Evolutionary conservation across 2,113 vertebrate genomes (phyloP).

Genomic region (Trogon surrucura): DNA sequence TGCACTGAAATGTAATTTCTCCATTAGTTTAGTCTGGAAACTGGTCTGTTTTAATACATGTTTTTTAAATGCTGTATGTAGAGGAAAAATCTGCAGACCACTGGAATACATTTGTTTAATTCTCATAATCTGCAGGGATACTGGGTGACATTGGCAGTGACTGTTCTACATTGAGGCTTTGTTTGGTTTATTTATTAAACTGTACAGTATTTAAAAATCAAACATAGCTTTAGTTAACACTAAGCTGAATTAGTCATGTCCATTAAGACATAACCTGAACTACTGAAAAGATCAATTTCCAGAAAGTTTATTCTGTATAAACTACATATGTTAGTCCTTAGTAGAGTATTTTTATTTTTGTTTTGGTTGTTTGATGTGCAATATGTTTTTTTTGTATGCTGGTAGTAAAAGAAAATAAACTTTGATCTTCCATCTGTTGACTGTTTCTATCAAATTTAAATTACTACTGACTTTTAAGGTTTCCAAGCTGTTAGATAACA

Average conservation of each 20-base stretch:
- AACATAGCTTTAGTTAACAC: slow-evolving; percentile 91
- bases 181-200: slow-evolving; percentile 99
- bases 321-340: slow-evolving; percentile 87
- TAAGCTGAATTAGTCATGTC: slow-evolving; percentile 90
- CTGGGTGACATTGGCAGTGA: slow-evolving; percentile 89
- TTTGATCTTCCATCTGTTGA: slow-evolving; percentile 96
- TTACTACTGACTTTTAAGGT: neutral
- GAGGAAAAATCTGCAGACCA: slow-evolving; percentile 82
- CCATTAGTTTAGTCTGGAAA: slow-evolving; percentile 93
- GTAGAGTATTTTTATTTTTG: slow-evolving; percentile 87
- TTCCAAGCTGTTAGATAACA: neutral
- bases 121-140: slow-evolving; percentile 88
- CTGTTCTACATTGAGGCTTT: slow-evolving; percentile 92
- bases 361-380: slow-evolving; percentile 99
- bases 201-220: slow-evolving; percentile 99
- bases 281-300: slow-evolving; percentile 98
- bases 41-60: slow-evolving; percentile 90
- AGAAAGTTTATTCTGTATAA: slow-evolving; percentile 90
- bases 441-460: slow-evolving; percentile 74
- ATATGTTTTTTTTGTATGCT: slow-evolving; percentile 99
- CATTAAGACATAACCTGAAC: slow-evolving; percentile 90
- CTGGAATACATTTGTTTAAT: slow-evolving; percentile 83
- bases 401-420: slow-evolving; percentile 99
- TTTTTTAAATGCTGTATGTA: slow-evolving; percentile 87
- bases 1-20: slow-evolving; percentile 98